Evolutionary conservation across 2,113 vertebrate species (phyloP).

Genomic region (Ceyx melanurus): DNA sequence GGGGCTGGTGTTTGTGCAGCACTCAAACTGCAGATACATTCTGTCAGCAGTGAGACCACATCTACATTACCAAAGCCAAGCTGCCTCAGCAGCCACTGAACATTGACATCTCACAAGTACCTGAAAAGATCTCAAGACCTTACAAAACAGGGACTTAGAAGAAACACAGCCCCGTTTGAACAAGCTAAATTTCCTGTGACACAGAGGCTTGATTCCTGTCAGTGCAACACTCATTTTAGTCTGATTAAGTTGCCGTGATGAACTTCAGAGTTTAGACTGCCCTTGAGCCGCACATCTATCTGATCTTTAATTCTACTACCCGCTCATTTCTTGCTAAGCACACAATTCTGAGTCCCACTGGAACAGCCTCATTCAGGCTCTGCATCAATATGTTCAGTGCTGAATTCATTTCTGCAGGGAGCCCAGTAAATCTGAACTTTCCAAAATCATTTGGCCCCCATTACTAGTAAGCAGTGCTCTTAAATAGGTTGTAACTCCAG

Average conservation of each 20-base stretch:
- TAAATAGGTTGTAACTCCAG: conserved; percentile 83
- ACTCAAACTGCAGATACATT: background rate
- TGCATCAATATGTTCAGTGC: conserved; percentile 75
- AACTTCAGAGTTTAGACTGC: conserved; percentile 77
- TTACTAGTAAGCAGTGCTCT: conserved; percentile 82
- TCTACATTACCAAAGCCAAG: background rate
- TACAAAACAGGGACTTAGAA: background rate
- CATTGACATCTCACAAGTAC: background rate
- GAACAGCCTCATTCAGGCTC: conserved; percentile 65
- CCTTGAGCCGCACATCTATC: conserved; percentile 74
- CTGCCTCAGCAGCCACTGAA: background rate
- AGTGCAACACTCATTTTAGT: conserved; percentile 47
- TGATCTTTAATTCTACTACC: conserved; percentile 74
- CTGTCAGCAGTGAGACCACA: background rate
- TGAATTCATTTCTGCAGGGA: conserved; percentile 81
- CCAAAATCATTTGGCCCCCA: conserved; percentile 86
- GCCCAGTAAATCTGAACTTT: conserved; percentile 80
- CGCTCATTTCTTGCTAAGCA: conserved; percentile 73
- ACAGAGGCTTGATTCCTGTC: conserved; percentile 38
- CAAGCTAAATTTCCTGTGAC: conserved; percentile 54
- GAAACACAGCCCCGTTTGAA: conserved; percentile 33
- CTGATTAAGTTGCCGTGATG: conserved; percentile 79
- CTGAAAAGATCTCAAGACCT: background rate
- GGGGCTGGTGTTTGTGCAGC: background rate
- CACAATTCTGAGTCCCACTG: conserved; percentile 70